A percentile compares a stretch with the other conserved stretches of the same genome.
Conservation (phyloP, 2,113 vertebrate genomes). For the Catharus fuscescens region DNA sequence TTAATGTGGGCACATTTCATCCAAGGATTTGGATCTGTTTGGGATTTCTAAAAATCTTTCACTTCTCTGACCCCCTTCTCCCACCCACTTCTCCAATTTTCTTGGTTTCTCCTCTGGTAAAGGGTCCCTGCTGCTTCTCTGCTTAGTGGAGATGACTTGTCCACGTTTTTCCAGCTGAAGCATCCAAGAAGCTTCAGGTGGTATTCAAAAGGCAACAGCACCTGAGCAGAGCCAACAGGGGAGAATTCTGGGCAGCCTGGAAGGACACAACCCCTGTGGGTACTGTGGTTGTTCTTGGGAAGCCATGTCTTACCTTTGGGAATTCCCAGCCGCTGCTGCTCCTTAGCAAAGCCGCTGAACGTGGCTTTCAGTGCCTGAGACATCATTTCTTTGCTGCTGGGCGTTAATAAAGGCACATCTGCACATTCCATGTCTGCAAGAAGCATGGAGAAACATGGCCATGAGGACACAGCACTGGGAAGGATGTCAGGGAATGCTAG, state of each 20-base stretch:
- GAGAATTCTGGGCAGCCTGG: not conserved
- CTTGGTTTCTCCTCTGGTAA: not conserved
- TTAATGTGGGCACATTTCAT: rapidly evolving
- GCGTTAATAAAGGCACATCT: conserved; percentile 94
- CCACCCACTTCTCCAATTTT: not conserved
- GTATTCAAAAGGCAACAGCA: not conserved
- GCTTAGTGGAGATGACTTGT: not conserved
- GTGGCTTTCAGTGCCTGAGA: conserved; percentile 96
- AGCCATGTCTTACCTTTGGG: conserved; percentile 86
- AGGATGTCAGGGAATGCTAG: not conserved
- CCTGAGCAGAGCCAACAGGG: not conserved
- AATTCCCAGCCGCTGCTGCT: conserved; percentile 93
- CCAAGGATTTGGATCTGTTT: not conserved
- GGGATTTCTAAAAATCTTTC: not conserved
- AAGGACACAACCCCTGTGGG: not conserved
- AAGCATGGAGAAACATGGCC: not conserved
- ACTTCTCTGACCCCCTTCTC: not conserved
- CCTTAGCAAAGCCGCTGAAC: conserved; percentile 96
- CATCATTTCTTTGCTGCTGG: conserved; percentile 99
- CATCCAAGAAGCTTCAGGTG: not conserved
- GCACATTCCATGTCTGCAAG: conserved; percentile 94
- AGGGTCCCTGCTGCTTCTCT: not conserved
- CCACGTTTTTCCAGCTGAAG: not conserved
- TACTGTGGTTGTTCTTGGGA: rapidly evolving
- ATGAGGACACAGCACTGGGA: not conserved